These are phyloP conservation scores for Metacarcinus magister DNA, from an alignment of 2,888 invertebrate species.

Conservation along the genomic window DNA sequence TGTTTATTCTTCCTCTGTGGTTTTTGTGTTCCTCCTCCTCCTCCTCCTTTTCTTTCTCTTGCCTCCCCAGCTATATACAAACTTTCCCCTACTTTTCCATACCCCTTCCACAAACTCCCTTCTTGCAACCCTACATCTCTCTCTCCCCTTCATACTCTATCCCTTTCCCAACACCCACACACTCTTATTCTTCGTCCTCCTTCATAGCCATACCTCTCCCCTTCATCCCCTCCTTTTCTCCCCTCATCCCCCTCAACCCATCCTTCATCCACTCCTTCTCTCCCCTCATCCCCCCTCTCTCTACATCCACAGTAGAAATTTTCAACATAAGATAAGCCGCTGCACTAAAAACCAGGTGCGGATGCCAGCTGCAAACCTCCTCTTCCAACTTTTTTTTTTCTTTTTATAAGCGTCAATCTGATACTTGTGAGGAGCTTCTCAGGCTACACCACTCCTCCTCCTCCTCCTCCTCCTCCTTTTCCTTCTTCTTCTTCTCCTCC, in stretches of 20 bases:
- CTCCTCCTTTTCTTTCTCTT: no score
- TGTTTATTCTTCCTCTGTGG: no score
- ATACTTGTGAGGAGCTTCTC: slow-evolving; percentile 40
- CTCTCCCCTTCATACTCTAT: no score
- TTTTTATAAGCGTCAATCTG: neutral
- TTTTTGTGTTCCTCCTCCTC: no score
- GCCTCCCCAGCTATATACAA: no score
- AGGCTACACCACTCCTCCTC: neutral
- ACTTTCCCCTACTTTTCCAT: neutral
- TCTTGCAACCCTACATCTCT: neutral
- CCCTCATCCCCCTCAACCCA: neutral
- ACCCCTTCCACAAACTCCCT: neutral
- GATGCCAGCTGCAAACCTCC: neutral
- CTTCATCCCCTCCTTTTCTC: neutral
- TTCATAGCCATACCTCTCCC: neutral
- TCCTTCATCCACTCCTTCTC: neutral
- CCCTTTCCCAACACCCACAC: neutral
- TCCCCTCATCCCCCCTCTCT: neutral
- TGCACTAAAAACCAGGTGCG: slow-evolving; percentile 39
- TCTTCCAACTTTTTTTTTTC: neutral
- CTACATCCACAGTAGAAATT: neutral
- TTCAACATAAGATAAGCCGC: neutral
- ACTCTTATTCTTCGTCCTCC: neutral
- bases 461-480: no score
- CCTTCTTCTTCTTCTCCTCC: neutral